These are phyloP conservation scores for Rapana venosa DNA, from an alignment of 2,888 invertebrate genomes.

Conservation along the genomic window DNA sequence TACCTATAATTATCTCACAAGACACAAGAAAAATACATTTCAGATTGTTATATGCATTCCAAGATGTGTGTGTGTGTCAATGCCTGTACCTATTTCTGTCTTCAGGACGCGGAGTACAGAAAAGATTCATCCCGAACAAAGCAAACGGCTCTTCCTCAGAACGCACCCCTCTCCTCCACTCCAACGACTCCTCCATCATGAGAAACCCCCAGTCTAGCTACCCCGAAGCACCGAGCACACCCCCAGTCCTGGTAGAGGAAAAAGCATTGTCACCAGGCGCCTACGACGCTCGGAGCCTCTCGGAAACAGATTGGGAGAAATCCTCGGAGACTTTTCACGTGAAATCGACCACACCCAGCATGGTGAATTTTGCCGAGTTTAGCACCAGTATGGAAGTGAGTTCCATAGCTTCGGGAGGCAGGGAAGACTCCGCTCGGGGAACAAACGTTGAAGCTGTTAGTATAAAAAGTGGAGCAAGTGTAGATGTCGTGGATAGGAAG, in stretches of 20 bases:
- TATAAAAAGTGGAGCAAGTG: background rate
- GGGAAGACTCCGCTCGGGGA: background rate
- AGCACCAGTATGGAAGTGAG: conserved; percentile 55
- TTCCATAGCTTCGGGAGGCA: background rate
- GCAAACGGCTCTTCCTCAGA: conserved; percentile 37
- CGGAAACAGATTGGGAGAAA: conserved; percentile 27
- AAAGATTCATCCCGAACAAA: conserved; percentile 40
- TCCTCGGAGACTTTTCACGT: conserved; percentile 48
- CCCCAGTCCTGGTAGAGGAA: conserved; percentile 30
- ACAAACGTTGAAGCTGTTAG: background rate
- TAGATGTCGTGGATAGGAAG: background rate
- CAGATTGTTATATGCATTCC: background rate
- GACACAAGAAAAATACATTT: no score
- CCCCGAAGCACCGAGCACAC: background rate
- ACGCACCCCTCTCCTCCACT: conserved; percentile 49
- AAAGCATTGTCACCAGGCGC: conserved; percentile 10
- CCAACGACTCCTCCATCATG: background rate
- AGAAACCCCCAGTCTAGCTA: background rate
- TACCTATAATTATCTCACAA: no score
- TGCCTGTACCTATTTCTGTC: background rate
- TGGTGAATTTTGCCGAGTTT: conserved; percentile 67
- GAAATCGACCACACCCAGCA: conserved; percentile 59
- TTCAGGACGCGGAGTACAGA: conserved; percentile 49
- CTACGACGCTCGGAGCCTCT: conserved; percentile 39
- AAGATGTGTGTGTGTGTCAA: background rate